Percentiles rank a stretch among this genome's conserved stretches.
phyloP scores from a whole-genome alignment of 2,797 vertebrate genomes.

The Salarias fasciatus region DNA sequence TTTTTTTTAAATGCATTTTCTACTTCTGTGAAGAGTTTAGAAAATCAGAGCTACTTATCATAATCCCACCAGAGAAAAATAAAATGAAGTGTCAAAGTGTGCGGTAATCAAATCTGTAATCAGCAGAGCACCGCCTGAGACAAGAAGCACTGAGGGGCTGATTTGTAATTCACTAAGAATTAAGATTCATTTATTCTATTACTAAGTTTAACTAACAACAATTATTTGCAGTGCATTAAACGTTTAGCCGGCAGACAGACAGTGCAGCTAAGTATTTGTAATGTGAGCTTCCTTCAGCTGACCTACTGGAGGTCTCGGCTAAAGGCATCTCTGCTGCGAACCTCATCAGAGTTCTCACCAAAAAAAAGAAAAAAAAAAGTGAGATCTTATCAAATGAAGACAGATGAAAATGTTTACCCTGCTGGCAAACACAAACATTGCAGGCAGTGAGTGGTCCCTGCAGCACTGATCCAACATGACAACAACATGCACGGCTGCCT shows the following conservation, averaged over 20 bases:
- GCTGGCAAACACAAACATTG: constrained; percentile 32
- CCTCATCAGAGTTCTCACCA: not conserved
- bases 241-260: too few species aligned
- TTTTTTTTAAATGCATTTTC: too few species aligned
- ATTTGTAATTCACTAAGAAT: too few species aligned
- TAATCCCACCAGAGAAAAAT: not conserved
- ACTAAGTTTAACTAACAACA: too few species aligned
- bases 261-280: not conserved
- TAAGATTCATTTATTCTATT: too few species aligned
- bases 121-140: not conserved
- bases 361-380: not conserved
- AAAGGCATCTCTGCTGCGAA: constrained; percentile 10
- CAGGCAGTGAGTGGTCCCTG: constrained; percentile 17
- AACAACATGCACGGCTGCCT: constrained; percentile 39
- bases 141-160: not conserved
- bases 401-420: constrained; percentile 40
- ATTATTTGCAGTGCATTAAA: too few species aligned
- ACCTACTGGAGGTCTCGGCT: constrained; percentile 5
- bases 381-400: constrained; percentile 20
- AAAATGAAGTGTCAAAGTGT: not conserved
- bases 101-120: not conserved
- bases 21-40: too few species aligned
- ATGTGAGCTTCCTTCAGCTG: not conserved
- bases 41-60: too few species aligned
- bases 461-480: constrained; percentile 6